Percentiles rank a stretch among this genome's conserved stretches.
phyloP scores from a whole-genome alignment of 2,797 vertebrate genomes.

The Atherinosoma microstoma region DNA sequence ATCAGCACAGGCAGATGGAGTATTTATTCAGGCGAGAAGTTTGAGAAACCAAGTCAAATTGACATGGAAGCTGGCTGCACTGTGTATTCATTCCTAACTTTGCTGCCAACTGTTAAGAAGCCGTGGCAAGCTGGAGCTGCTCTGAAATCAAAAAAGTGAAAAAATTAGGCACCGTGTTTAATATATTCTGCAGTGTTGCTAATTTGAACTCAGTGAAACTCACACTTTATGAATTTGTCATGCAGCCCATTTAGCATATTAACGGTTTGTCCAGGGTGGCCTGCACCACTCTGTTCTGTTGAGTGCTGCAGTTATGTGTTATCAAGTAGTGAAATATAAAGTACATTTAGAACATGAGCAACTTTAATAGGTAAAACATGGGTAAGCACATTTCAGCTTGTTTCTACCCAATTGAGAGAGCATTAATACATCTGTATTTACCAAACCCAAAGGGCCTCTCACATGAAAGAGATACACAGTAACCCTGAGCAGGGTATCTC shows the following conservation, averaged over 20 bases:
- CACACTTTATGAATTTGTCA: slow-evolving; percentile 41
- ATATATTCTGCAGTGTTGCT: slow-evolving; percentile 43
- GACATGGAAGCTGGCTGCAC: slow-evolving; percentile 48
- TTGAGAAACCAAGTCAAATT: slow-evolving; percentile 63
- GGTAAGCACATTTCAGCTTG: neutral
- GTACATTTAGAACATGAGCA: slow-evolving; percentile 17
- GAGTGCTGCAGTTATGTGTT: slow-evolving; percentile 37
- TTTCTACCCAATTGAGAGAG: slow-evolving; percentile 1
- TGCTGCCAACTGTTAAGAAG: slow-evolving; percentile 46
- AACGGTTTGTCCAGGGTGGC: slow-evolving; percentile 30
- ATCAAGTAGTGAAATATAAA: slow-evolving; percentile 29
- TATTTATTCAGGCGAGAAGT: slow-evolving; percentile 65
- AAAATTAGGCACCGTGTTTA: slow-evolving; percentile 48
- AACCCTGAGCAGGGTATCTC: slow-evolving; percentile 42
- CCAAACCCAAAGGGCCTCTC: slow-evolving; percentile 20
- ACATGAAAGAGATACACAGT: slow-evolving; percentile 43
- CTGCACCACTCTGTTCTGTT: slow-evolving; percentile 11
- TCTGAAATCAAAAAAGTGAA: slow-evolving; percentile 41
- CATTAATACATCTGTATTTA: slow-evolving; percentile 25
- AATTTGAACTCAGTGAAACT: slow-evolving; percentile 38
- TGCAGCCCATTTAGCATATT: slow-evolving; percentile 35
- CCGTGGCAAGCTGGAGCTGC: slow-evolving; percentile 36
- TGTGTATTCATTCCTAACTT: slow-evolving; percentile 44
- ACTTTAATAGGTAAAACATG: slow-evolving; percentile 18
- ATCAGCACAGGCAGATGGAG: slow-evolving; percentile 76